Evolutionary conservation across 2,888 invertebrate genomes (phyloP), one percentile per base, ranked within the genome.

Genomic region (Notodonta ziczac): DNA sequence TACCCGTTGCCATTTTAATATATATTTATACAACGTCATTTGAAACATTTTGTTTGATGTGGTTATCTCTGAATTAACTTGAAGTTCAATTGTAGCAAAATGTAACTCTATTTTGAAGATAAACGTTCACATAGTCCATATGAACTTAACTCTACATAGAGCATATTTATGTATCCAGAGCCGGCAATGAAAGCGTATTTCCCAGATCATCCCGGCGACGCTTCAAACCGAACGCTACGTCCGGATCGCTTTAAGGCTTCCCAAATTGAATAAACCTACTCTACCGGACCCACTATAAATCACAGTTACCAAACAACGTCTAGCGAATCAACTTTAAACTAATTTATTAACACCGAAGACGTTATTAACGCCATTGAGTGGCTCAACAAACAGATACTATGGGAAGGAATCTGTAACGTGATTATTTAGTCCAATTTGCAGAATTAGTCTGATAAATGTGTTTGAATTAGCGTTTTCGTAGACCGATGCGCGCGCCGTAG

Each of bases 361-460:
- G 81, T 84, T 83, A 83, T 83, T 78, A 83, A 80, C 80, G 73
- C 80, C 78, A 84, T 84, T 84, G 84, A 83, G 78, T 77, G 80
- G 81, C 81, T 83, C 78, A 74, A 81, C 82, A 84, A 85, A 84
- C 82, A 84, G 80, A 80, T 83, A 79, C 81, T 78, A 70, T 74
- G 76, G 77, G 72, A 77, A 77, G 80, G 80, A 81, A 83, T 79
- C 78, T 73, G 79, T 84, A 88, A 91, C 85, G 86, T 88, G 85
- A 89, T 92, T 91, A 91, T 91, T 91, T 89, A 90, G 89, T 90
- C 86, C 90, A 91, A 91, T 92, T 91, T 90, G 83, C 86, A 83
- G 88, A 91, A 91, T 91, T 91, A 91, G 86, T 86, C 81, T 88
- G 89, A 91, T 91, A 90, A 91, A 92, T 92, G 88, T 89, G 86